Percentiles rank a stretch among this genome's conserved stretches.
phyloP scores from a whole-genome alignment of 2,888 invertebrate genomes.

The Brachynemurus nebulosus region DNA sequence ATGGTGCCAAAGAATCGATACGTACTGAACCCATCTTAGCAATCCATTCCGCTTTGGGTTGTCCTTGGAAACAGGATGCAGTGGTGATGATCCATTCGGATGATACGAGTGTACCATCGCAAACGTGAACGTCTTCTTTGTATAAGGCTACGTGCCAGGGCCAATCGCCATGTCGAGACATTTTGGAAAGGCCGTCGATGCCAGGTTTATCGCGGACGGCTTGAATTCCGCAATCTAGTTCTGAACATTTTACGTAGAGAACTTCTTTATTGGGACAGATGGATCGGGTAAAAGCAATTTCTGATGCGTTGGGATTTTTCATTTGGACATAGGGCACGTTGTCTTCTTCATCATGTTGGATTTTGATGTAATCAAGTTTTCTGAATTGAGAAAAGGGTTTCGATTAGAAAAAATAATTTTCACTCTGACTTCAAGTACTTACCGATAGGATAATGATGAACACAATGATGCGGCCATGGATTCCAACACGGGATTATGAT shows the following conservation, averaged over 20 bases:
- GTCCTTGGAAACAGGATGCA: constrained; percentile 74
- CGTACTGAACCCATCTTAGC: constrained; percentile 65
- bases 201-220: constrained; percentile 23
- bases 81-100: constrained; percentile 76
- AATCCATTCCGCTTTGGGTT: constrained; percentile 78
- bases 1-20: constrained; percentile 65
- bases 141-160: constrained; percentile 83
- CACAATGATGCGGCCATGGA: constrained; percentile 69
- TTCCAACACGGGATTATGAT: constrained; percentile 33
- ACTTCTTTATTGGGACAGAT: constrained; percentile 64
- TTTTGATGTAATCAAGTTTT: constrained; percentile 53
- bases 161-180: constrained; percentile 74
- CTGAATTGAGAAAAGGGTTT: constrained; percentile 30
- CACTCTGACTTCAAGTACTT: no score
- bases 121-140: constrained; percentile 73
- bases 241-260: constrained; percentile 60
- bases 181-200: constrained; percentile 41
- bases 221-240: constrained; percentile 29
- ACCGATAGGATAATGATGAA: constrained; percentile 63
- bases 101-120: constrained; percentile 74
- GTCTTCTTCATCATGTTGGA: constrained; percentile 42
- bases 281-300: constrained; percentile 68
- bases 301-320: constrained; percentile 64
- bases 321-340: constrained; percentile 62
- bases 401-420: no score